Evolutionary conservation across 2,113 vertebrate species (phyloP).

Genomic region (Eolophus roseicapilla): DNA sequence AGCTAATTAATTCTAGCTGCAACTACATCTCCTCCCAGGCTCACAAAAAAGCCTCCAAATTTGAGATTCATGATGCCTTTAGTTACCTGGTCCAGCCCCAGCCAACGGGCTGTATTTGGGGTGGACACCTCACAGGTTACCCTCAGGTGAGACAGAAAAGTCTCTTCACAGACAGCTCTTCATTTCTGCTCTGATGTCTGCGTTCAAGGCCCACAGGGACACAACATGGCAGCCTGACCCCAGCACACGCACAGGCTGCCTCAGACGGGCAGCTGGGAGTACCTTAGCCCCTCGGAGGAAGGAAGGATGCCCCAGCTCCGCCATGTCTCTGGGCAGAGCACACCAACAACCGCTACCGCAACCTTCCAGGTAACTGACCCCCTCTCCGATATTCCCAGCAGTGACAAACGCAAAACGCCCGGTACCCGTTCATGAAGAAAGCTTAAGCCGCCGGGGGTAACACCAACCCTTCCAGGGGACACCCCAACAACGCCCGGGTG

Average conservation of each 20-base stretch:
- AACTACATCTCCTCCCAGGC: no score
- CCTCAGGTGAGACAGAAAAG: accelerated
- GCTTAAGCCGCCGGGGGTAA: background rate
- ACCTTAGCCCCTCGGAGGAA: background rate
- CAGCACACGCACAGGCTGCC: background rate
- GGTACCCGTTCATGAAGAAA: accelerated
- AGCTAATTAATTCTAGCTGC: background rate
- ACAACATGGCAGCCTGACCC: accelerated
- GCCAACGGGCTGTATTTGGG: accelerated
- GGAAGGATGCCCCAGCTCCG: background rate
- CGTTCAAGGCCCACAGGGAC: accelerated
- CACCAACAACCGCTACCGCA: accelerated
- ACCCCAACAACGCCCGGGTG: accelerated
- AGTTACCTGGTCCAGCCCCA: background rate
- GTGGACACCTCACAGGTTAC: accelerated
- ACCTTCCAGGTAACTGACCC: accelerated
- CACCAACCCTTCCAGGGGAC: background rate
- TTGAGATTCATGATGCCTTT: background rate
- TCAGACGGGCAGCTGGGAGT: background rate
- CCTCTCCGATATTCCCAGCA: background rate
- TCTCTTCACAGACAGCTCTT: accelerated
- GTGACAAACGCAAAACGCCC: background rate
- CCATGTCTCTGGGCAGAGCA: background rate
- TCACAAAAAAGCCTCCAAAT: background rate
- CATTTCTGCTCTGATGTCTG: accelerated